phyloP scores from a whole-genome alignment of 2,888 invertebrate genomes.

The Phorcus lineatus region DNA sequence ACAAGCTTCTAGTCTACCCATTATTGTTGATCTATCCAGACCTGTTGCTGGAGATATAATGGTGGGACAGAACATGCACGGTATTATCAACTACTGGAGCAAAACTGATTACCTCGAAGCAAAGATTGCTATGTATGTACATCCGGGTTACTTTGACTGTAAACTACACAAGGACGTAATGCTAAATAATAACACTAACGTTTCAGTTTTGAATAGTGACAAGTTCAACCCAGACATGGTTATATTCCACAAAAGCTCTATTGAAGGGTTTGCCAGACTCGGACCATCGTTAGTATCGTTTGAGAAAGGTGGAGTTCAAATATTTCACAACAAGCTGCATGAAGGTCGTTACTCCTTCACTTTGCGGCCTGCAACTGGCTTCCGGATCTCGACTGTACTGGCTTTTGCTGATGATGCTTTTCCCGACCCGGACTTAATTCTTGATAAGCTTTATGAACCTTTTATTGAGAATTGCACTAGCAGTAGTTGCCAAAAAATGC shows the following conservation, averaged over 20 bases:
- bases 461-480: not conserved
- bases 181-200: too few species aligned
- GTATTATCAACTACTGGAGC: not conserved
- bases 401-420: conserved; percentile 34
- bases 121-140: too few species aligned
- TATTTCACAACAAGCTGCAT: not conserved
- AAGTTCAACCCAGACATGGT: not conserved
- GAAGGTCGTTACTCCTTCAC: conserved; percentile 37
- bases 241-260: not conserved
- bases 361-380: conserved; percentile 27
- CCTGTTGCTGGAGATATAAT: conserved; percentile 47
- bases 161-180: too few species aligned
- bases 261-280: not conserved
- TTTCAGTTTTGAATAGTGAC: not conserved
- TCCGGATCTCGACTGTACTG: conserved; percentile 34
- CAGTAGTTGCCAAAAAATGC: not conserved
- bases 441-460: not conserved
- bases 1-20: conserved; percentile 22
- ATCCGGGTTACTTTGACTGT: too few species aligned
- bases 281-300: not conserved
- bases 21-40: conserved; percentile 42
- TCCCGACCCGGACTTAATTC: not conserved
- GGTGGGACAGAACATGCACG: conserved; percentile 29
- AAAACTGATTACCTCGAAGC: not conserved
- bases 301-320: not conserved